A percentile compares a stretch with the other conserved stretches of the same genome.
These are phyloP conservation scores for Tinea trinotella DNA, from an alignment of 2,888 invertebrate species.

Conservation along the genomic window DNA sequence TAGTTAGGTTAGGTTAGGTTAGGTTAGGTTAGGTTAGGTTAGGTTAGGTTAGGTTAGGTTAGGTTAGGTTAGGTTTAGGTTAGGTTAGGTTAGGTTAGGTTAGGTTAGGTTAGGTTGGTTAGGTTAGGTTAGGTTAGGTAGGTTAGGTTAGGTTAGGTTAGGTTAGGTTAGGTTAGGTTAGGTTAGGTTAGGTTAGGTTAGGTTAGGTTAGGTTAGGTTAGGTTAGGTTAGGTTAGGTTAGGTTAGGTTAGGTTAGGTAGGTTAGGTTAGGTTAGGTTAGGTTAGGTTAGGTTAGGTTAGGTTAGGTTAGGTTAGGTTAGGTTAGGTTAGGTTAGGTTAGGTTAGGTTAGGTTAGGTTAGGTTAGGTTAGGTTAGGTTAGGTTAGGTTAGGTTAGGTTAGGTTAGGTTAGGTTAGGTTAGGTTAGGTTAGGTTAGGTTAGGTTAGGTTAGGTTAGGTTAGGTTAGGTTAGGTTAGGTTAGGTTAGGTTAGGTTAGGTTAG, in stretches of 20 bases:
- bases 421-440: slow-evolving; percentile 19
- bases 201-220: slow-evolving; percentile 22
- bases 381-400: slow-evolving; percentile 21
- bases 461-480: slow-evolving; percentile 21
- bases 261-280: too few relatives aligned
- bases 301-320: slow-evolving; percentile 19
- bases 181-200: slow-evolving; percentile 23
- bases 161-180: slow-evolving; percentile 21
- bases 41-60: slow-evolving; percentile 22
- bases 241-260: slow-evolving; percentile 19
- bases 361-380: slow-evolving; percentile 21
- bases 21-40: slow-evolving; percentile 21
- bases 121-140: slow-evolving; percentile 23
- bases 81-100: slow-evolving; percentile 21
- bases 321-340: slow-evolving; percentile 19
- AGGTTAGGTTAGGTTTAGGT: too few relatives aligned
- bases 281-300: slow-evolving; percentile 19
- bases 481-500: slow-evolving; percentile 22
- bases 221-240: slow-evolving; percentile 20
- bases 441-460: slow-evolving; percentile 19
- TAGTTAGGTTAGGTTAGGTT: slow-evolving; percentile 22
- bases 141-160: slow-evolving; percentile 22
- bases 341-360: slow-evolving; percentile 21
- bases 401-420: slow-evolving; percentile 21
- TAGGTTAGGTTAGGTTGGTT: slow-evolving; percentile 20